Percentiles rank a stretch among this genome's conserved stretches.
These are phyloP conservation scores for Tinamus major DNA, from an alignment of 2,797 vertebrate genomes.

Conservation along the genomic window DNA sequence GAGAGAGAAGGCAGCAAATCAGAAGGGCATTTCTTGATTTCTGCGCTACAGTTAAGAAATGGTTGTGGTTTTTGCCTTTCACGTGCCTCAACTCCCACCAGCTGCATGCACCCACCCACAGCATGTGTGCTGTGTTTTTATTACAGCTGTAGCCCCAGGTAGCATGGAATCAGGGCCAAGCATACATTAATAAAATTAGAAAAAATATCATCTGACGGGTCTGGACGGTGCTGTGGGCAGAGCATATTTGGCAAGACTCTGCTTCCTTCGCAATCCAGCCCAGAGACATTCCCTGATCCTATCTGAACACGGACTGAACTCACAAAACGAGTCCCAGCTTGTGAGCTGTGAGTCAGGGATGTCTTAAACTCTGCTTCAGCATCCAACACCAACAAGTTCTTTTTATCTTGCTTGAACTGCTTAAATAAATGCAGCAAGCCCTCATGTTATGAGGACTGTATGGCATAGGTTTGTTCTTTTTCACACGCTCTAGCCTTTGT, in stretches of 20 bases:
- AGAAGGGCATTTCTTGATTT: constrained; percentile 32
- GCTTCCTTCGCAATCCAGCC: constrained; percentile 69
- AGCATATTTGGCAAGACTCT: constrained; percentile 69
- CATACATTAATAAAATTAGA: constrained; percentile 75
- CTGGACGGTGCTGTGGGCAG: constrained; percentile 74
- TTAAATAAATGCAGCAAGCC: constrained; percentile 39
- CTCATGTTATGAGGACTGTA: neutral
- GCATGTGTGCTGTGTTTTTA: constrained; percentile 52
- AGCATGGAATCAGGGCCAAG: constrained; percentile 61
- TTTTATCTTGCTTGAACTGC: constrained; percentile 34
- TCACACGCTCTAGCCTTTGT: neutral
- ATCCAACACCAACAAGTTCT: constrained; percentile 43
- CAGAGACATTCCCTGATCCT: constrained; percentile 72
- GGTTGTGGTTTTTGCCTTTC: constrained; percentile 34
- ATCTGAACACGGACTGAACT: constrained; percentile 74
- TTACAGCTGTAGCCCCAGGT: constrained; percentile 70
- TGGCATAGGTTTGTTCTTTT: neutral
- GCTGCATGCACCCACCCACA: constrained; percentile 53
- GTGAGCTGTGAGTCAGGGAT: constrained; percentile 52
- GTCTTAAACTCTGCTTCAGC: constrained; percentile 52
- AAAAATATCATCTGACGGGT: constrained; percentile 75
- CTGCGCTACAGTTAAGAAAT: constrained; percentile 12
- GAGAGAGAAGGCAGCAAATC: neutral
- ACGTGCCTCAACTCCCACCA: constrained; percentile 63
- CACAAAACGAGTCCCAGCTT: constrained; percentile 71